Conservation (phyloP, 2,113 vertebrate genomes). For the Crotophaga sulcirostris region DNA sequence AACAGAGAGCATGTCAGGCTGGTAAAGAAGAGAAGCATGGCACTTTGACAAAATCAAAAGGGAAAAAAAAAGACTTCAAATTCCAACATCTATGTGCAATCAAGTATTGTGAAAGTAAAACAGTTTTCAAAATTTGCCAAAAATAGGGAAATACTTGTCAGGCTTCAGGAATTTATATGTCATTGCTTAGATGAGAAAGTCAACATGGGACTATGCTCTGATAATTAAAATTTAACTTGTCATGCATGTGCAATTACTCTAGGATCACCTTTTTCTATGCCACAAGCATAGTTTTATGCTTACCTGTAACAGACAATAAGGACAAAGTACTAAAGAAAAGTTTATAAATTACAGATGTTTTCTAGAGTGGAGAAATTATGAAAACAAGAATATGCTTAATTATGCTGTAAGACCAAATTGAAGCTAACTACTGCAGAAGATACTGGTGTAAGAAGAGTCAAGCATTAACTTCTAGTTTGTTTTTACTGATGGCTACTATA, state of each 20-base stretch:
- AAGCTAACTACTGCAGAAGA: neutral
- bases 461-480: neutral
- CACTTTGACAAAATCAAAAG: neutral
- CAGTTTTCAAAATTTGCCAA: neutral
- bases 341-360: constrained; percentile 7
- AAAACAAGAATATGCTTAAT: neutral
- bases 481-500: neutral
- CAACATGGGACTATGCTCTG: neutral
- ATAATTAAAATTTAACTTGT: constrained; percentile 29
- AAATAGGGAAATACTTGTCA: neutral
- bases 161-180: neutral
- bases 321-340: neutral
- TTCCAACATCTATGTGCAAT: neutral
- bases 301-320: neutral
- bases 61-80: neutral
- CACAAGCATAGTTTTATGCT: neutral
- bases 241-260: neutral
- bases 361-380: neutral
- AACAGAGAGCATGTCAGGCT: neutral
- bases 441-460: neutral
- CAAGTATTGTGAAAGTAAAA: neutral
- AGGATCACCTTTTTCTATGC: neutral
- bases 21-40: neutral
- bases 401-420: neutral
- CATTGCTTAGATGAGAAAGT: neutral